Percentiles rank a stretch among this genome's conserved stretches.
phyloP scores from a whole-genome alignment of 2,113 vertebrate species.

The Thinocorus orbignyianus region DNA sequence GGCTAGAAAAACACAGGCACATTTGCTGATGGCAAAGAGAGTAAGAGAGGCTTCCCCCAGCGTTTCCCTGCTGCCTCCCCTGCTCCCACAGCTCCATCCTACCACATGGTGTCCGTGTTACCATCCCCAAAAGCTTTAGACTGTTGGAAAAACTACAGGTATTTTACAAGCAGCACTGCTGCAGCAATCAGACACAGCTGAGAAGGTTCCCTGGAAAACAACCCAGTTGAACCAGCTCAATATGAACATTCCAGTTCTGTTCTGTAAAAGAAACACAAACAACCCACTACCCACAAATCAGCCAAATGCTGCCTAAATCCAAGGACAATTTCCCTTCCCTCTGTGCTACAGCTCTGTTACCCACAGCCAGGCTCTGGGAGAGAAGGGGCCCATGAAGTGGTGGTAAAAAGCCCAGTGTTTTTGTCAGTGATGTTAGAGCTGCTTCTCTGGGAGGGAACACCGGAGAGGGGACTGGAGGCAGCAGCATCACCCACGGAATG shows the following conservation, averaged over 20 bases:
- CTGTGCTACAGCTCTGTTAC: neutral
- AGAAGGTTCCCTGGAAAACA: neutral
- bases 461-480: neutral
- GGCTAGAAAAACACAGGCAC: neutral
- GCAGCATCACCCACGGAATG: neutral
- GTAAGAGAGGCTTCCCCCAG: neutral
- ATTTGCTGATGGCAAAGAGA: neutral
- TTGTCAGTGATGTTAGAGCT: neutral
- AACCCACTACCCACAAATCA: neutral
- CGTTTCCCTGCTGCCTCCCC: neutral
- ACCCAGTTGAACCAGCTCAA: neutral
- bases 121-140: accelerated
- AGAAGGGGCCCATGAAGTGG: neutral
- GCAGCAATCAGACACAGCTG: neutral
- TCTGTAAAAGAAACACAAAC: neutral
- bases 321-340: neutral
- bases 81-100: neutral
- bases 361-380: accelerated
- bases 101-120: neutral
- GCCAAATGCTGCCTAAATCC: neutral
- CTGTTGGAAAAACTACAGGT: neutral
- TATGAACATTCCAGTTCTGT: neutral
- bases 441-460: neutral
- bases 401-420: neutral
- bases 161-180: neutral